Percentiles rank a stretch among this genome's conserved stretches.
phyloP scores from a whole-genome alignment of 2,113 vertebrate genomes.

The Cacatua alba region DNA sequence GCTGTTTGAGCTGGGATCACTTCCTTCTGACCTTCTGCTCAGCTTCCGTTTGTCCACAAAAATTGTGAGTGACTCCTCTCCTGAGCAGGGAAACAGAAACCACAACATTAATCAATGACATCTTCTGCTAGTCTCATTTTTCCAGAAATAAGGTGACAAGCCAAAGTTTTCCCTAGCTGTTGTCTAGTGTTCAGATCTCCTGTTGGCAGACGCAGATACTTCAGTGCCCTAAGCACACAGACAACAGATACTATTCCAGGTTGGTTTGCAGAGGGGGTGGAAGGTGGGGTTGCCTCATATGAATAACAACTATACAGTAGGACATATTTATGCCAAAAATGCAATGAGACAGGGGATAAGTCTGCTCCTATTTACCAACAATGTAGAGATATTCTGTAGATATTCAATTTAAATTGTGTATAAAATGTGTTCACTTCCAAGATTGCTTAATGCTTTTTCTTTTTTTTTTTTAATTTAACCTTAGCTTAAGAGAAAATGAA shows the following conservation, averaged over 20 bases:
- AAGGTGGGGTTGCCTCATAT: background rate
- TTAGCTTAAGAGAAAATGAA: background rate
- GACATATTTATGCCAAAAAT: background rate
- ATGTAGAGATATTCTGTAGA: background rate
- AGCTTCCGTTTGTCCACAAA: constrained; percentile 97
- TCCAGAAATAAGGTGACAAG: background rate
- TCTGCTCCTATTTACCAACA: background rate
- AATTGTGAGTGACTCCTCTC: constrained; percentile 96
- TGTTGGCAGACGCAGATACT: background rate
- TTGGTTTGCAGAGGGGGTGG: background rate
- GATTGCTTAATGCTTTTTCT: background rate
- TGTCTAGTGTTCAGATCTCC: background rate
- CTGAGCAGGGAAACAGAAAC: constrained; percentile 64
- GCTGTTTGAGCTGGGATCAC: constrained; percentile 82
- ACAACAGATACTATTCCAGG: background rate
- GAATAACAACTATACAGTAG: background rate
- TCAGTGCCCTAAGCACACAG: background rate
- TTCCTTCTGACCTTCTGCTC: constrained; percentile 87
- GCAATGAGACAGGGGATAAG: too few species aligned
- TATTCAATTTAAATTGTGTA: accelerated
- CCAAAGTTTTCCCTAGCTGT: background rate
- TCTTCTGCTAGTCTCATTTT: background rate
- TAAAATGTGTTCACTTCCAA: background rate
- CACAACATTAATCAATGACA: background rate
- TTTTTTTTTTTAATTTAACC: background rate